Evolutionary conservation across 2,113 vertebrate species (phyloP).

Genomic region (Setophaga kirtlandii): DNA sequence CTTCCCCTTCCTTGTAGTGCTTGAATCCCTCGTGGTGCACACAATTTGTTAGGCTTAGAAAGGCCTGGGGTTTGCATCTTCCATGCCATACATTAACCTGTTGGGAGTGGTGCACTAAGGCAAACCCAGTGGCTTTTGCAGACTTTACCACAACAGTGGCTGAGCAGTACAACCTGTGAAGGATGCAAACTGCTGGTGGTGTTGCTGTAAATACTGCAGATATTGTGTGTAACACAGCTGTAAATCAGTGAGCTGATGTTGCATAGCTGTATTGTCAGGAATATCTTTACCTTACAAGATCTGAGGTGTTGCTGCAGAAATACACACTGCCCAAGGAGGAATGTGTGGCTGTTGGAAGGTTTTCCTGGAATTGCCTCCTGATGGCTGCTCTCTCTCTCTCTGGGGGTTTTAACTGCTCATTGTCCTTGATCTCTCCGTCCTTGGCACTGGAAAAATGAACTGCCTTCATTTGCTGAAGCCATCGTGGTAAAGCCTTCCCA

Average conservation of each 20-base stretch:
- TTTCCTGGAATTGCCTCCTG: neutral
- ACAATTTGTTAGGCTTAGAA: neutral
- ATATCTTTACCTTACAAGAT: neutral
- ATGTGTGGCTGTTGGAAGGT: neutral
- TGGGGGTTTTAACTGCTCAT: neutral
- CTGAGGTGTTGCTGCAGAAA: neutral
- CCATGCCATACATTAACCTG: neutral
- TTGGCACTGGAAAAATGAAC: neutral
- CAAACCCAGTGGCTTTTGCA: neutral
- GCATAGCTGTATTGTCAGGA: neutral
- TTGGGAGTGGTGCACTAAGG: neutral
- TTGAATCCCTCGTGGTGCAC: neutral
- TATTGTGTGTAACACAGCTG: neutral
- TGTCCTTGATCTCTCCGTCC: neutral
- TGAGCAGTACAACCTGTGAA: neutral
- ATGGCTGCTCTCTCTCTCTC: neutral
- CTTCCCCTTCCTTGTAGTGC: neutral
- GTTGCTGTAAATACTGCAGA: neutral
- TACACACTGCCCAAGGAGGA: neutral
- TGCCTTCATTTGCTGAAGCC: neutral
- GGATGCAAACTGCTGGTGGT: neutral
- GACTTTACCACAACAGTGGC: accelerated
- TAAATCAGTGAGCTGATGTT: neutral
- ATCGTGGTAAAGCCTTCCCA: accelerated
- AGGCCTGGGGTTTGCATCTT: neutral